Conservation (phyloP, 1,140 invertebrate species). For the Drosophila paulistorum region DNA sequence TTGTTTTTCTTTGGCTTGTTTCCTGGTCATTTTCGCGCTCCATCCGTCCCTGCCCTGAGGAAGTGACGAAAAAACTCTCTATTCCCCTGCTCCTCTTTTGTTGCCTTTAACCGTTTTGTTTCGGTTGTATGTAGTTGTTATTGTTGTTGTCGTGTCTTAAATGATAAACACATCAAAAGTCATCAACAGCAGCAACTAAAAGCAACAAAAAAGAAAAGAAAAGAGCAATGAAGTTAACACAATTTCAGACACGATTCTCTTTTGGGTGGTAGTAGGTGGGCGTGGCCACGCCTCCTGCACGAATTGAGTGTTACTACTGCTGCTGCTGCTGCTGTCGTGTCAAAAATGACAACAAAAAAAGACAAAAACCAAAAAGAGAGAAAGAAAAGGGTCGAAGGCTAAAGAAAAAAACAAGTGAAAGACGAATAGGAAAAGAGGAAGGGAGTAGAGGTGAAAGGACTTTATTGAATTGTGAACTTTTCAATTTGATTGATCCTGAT, state of each 20-base stretch:
- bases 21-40: slow-evolving; percentile 69
- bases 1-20: slow-evolving; percentile 24
- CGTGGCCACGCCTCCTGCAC: slow-evolving; percentile 58
- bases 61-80: background rate
- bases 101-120: background rate
- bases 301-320: slow-evolving; percentile 62
- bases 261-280: slow-evolving; percentile 33
- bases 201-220: slow-evolving; percentile 5
- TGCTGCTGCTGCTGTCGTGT: slow-evolving; percentile 39
- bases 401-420: slow-evolving; percentile 3
- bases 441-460: slow-evolving; percentile 2
- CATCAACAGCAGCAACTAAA: slow-evolving; percentile 43
- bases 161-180: slow-evolving; percentile 80
- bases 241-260: slow-evolving; percentile 67
- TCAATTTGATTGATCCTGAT: slow-evolving; percentile 65
- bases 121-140: background rate
- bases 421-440: slow-evolving; percentile 1
- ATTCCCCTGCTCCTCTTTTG: background rate
- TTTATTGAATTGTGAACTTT: slow-evolving; percentile 74
- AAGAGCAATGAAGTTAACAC: slow-evolving; percentile 62
- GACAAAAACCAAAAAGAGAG: background rate
- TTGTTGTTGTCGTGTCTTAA: slow-evolving; percentile 33
- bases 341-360: slow-evolving; percentile 14
- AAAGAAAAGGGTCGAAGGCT: slow-evolving; percentile 20
- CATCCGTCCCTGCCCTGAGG: no score